Evolutionary conservation across 2,113 vertebrate genomes (phyloP).

Genomic region (Thamnophis sirtalis): DNA sequence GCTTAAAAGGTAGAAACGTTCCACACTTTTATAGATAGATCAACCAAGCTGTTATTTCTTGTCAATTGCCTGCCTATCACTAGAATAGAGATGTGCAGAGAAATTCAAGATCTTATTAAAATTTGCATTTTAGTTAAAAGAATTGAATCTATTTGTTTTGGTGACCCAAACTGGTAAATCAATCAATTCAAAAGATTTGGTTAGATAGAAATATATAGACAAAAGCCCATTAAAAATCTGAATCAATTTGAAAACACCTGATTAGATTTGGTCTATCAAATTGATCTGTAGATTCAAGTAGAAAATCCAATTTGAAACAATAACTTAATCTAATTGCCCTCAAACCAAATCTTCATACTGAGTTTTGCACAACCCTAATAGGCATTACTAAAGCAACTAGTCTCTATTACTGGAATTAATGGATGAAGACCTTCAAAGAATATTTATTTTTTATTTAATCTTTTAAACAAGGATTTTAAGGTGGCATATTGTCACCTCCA

Average conservation of each 20-base stretch:
- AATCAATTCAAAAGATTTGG: neutral
- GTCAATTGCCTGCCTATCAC: neutral
- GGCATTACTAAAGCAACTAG: neutral
- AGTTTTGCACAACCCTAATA: neutral
- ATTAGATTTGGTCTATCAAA: neutral
- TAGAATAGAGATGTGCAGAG: neutral
- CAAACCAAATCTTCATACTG: neutral
- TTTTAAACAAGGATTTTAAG: neutral
- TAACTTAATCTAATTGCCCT: neutral
- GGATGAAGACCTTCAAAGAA: neutral
- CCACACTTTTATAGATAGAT: neutral
- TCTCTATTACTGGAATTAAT: neutral
- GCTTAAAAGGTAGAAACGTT: neutral
- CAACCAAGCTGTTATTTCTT: neutral
- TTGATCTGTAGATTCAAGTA: neutral
- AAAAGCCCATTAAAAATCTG: neutral
- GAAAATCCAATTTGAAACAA: neutral
- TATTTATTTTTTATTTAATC: neutral
- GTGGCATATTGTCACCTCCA: neutral
- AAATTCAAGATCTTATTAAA: neutral
- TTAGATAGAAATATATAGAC: neutral
- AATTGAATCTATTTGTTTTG: neutral
- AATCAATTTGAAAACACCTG: neutral
- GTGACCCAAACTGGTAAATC: neutral
- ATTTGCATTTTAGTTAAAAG: neutral